phyloP scores from a whole-genome alignment of 2,797 vertebrate species.

The Allobates femoralis region DNA sequence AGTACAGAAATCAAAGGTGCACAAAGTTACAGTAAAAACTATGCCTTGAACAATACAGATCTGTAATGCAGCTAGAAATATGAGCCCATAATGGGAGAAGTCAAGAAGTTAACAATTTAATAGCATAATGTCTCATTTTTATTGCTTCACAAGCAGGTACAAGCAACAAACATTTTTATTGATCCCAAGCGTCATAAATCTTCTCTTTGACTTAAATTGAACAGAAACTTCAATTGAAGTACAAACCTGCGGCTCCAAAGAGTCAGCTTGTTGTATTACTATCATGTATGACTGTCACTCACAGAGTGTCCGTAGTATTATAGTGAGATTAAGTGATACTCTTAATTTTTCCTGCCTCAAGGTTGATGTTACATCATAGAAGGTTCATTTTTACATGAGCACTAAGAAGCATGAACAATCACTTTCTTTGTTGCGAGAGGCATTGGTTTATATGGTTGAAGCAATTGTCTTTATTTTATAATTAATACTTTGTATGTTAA shows the following conservation, averaged over 20 bases:
- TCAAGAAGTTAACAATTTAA: neutral
- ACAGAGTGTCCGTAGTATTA: slow-evolving; percentile 4
- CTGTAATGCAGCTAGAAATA: neutral
- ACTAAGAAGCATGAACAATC: slow-evolving; percentile 12
- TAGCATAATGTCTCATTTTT: neutral
- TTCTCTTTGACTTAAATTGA: neutral
- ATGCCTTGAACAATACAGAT: neutral
- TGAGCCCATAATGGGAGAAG: neutral
- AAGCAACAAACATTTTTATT: neutral
- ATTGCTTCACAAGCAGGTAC: neutral
- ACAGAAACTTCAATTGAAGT: neutral
- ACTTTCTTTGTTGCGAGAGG: slow-evolving; percentile 34
- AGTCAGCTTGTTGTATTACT: slow-evolving; percentile 5
- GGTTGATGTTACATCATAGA: slow-evolving; percentile 39
- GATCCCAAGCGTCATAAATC: neutral
- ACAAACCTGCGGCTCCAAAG: neutral
- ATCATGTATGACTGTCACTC: slow-evolving; percentile 26
- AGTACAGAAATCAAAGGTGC: too few species aligned
- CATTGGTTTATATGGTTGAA: slow-evolving; percentile 13
- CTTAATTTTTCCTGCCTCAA: slow-evolving; percentile 21
- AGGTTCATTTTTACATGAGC: slow-evolving; percentile 9
- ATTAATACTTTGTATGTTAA: slow-evolving; percentile 33
- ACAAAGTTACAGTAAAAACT: neutral
- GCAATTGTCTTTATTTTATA: slow-evolving; percentile 8
- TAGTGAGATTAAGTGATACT: slow-evolving; percentile 12